Evolutionary conservation across 2,113 vertebrate species (phyloP), one percentile per base, ranked within the genome.

Genomic region (Mus spicilegus): DNA sequence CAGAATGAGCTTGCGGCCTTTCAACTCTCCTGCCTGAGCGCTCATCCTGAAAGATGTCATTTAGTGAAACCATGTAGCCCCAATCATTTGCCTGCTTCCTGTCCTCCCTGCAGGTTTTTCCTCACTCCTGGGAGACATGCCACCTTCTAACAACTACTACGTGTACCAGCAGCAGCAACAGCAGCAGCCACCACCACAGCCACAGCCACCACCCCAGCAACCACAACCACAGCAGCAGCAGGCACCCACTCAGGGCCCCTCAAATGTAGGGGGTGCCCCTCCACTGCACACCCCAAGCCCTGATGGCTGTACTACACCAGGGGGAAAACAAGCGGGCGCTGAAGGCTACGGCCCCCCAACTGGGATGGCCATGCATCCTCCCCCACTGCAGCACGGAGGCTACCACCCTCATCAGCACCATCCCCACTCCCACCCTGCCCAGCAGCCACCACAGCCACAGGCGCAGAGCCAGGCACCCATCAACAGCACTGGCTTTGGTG

Each of bases 281-380:
- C 98, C 99, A 3, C 99, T 99, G 94, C 99, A 99, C 98, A 99
- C 99, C 93, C 99, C 99, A 54, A 99, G 98, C 94, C 98, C 99
- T n/a, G 98, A 99, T 61, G 98, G 98, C 0, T 99, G 97, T 97
- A 97, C 93, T 98, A 98, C 98, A 30, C 96, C 98, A 5, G 98
- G 98, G 61, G 98, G 97, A 49, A 99, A 99, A 90, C 98, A 97
- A 76, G 97, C 98, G 16, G 98, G 98, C 75, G 97, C 98, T 0
- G 98, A 99, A 82, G 96, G 98, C 94, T 99, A 99, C 0, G 98
- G 98, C 54, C 98, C 98, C 24, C 97, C 98, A 1, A 80, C 98
- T 2, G 98, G 98, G 97, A 98, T 99, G 98, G 98, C 98, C 97
- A 96, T 99, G 98, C 98, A 99, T 19, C 98, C 98, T 0, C 98